Conservation (phyloP, 2,797 vertebrate genomes). For the Caiman crocodilus region DNA sequence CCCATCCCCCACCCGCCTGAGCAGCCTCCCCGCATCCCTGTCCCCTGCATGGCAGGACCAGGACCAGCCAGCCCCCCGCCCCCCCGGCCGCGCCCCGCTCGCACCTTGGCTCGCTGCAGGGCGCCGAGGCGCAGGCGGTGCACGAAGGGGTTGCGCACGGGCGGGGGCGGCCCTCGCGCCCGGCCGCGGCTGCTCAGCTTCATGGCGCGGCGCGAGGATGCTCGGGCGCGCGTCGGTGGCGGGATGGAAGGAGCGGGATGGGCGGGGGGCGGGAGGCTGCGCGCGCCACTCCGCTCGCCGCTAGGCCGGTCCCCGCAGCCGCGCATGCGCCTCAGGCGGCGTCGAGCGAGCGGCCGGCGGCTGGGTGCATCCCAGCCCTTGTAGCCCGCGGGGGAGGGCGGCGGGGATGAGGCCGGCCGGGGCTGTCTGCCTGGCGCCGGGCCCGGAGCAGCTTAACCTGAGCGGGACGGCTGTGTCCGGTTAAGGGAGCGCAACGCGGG, state of each 20-base stretch:
- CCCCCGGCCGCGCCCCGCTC: neutral
- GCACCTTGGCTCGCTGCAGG: conserved; percentile 92
- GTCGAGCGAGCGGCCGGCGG: neutral
- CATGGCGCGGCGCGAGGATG: conserved; percentile 75
- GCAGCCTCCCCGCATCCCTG: too few relatives aligned
- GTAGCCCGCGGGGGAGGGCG: neutral
- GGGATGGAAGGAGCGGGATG: neutral
- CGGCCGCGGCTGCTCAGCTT: conserved; percentile 84
- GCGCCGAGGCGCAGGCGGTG: conserved; percentile 91
- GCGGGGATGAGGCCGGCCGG: neutral
- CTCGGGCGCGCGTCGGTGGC: neutral
- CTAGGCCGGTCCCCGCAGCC: conserved; percentile 25
- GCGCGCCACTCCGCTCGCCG: neutral
- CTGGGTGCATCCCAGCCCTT: neutral
- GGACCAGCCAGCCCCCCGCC: too few relatives aligned
- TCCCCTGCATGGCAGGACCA: too few relatives aligned
- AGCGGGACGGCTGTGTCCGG: too few relatives aligned
- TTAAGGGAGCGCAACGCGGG: too few relatives aligned
- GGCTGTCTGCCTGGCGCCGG: neutral
- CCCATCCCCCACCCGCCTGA: too few relatives aligned
- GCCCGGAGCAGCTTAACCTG: too few relatives aligned
- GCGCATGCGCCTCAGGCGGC: conserved; percentile 46
- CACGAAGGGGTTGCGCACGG: conserved; percentile 93
- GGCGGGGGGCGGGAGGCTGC: neutral
- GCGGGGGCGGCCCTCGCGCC: conserved; percentile 87